Percentiles rank a stretch among this genome's conserved stretches.
phyloP scores from a whole-genome alignment of 2,113 vertebrate species.

The Ctenomys sociabilis region DNA sequence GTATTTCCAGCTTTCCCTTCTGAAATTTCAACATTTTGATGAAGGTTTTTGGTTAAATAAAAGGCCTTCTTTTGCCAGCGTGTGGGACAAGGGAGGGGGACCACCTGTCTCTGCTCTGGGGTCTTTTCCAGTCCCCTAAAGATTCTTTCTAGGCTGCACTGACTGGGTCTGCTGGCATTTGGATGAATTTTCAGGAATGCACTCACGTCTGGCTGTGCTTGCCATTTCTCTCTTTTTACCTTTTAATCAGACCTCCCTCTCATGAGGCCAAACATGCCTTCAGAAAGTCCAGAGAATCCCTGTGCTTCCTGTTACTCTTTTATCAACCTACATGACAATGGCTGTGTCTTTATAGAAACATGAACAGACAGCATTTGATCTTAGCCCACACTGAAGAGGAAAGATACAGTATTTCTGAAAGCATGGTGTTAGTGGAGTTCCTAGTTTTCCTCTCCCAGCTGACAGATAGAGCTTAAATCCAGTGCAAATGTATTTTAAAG shows the following conservation, averaged over 20 bases:
- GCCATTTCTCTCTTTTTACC: neutral
- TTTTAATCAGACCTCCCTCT: neutral
- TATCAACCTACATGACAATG: neutral
- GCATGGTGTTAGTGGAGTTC: neutral
- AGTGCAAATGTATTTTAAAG: neutral
- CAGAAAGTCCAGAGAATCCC: conserved; percentile 43
- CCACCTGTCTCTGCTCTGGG: neutral
- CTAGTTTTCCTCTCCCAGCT: neutral
- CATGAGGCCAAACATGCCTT: neutral
- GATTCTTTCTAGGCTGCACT: neutral
- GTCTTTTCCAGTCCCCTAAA: neutral
- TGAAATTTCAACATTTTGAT: neutral
- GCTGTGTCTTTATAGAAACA: neutral
- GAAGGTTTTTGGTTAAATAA: neutral
- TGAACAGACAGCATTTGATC: no score
- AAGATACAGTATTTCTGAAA: neutral
- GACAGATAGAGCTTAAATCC: neutral
- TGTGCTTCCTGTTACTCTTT: neutral
- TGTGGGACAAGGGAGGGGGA: no score
- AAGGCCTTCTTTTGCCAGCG: neutral
- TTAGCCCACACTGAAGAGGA: rapidly evolving
- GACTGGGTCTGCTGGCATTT: neutral
- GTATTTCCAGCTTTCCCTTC: neutral
- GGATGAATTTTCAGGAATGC: neutral
- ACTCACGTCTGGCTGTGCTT: neutral